Evolutionary conservation across 2,797 vertebrate species (phyloP), one percentile per base, ranked within the genome.

Genomic region (Onychomys arenicola): DNA sequence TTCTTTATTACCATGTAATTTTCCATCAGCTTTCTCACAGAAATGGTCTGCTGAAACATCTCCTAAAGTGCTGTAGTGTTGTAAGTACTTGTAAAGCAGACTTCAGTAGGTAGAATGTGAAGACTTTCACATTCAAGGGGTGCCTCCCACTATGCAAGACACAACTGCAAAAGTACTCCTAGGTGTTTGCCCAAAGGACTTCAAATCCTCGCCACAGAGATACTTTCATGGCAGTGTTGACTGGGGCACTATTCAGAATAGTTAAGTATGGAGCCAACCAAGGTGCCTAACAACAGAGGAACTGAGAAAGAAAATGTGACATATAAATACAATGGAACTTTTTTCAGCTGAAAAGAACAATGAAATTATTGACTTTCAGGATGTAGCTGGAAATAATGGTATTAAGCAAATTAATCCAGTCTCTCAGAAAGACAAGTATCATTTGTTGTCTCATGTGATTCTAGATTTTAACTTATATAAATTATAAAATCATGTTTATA

Each of bases 71-170:
- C 59, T 94, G 11, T 89, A 86, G 76, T 85, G 29, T 75, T 49
- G 90, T 65, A 92, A 93, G 55, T 94, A 92, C 95, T 93, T 94
- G 29, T 85, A 80, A 94, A 96, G 84, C 89, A 96, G 80, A n/a
- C n/a, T 52, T n/a, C 12, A 76, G 49, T 71, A 75, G 73, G 69
- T 23, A 81, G 7, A 77, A 19, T 43, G 16, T 63, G 61, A 96
- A 91, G 75, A 94, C 43, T 87, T 90, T 73, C 29, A 91, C 19
- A 40, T 90, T 94, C 73, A 94, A 93, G 65, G 34, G 95, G 32
- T 90, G 21, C 52, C 95, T 63, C 82, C 75, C 69, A 95, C 89
- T 91, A 80, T 61, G 46, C 34, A 95, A 96, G 52, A 90, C 93
- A 80, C 11, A 97, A 89, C 49, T 37, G 32, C 12, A 3, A 55